phyloP scores from a whole-genome alignment of 1,140 invertebrate species.

The Euwallacea similis region DNA sequence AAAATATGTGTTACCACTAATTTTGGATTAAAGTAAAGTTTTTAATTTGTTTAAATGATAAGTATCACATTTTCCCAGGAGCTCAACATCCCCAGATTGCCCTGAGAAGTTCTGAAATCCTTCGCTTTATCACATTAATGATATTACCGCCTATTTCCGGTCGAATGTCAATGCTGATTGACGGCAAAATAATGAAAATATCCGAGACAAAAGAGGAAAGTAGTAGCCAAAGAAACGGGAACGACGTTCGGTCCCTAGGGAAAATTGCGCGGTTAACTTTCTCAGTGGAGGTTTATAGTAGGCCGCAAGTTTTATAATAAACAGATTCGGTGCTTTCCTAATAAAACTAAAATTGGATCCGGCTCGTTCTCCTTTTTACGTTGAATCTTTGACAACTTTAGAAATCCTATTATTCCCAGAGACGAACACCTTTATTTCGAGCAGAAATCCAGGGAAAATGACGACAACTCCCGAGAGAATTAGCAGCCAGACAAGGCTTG shows the following conservation, averaged over 20 bases:
- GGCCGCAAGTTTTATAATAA: no score
- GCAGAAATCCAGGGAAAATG: constrained; percentile 21
- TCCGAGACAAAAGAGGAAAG: neutral
- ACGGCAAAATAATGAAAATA: neutral
- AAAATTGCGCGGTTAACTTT: neutral
- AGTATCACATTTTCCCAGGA: no score
- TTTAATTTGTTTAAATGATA: no score
- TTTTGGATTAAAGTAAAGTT: no score
- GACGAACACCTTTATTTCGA: constrained; percentile 31
- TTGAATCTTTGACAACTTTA: constrained; percentile 10
- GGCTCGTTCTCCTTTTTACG: neutral
- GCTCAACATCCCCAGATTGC: no score
- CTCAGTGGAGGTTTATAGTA: neutral
- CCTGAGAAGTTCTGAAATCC: neutral
- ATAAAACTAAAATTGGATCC: neutral
- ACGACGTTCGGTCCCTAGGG: neutral
- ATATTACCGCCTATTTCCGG: neutral
- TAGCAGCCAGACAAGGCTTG: constrained; percentile 9
- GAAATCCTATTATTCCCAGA: constrained; percentile 28
- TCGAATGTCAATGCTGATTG: neutral
- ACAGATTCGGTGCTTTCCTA: no score
- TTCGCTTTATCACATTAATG: neutral
- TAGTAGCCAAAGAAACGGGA: neutral
- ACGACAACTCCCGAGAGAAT: constrained; percentile 24
- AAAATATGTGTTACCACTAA: no score